These are phyloP conservation scores for Poeciliopsis retropinna DNA, from an alignment of 2,113 vertebrate species.

Conservation along the genomic window DNA sequence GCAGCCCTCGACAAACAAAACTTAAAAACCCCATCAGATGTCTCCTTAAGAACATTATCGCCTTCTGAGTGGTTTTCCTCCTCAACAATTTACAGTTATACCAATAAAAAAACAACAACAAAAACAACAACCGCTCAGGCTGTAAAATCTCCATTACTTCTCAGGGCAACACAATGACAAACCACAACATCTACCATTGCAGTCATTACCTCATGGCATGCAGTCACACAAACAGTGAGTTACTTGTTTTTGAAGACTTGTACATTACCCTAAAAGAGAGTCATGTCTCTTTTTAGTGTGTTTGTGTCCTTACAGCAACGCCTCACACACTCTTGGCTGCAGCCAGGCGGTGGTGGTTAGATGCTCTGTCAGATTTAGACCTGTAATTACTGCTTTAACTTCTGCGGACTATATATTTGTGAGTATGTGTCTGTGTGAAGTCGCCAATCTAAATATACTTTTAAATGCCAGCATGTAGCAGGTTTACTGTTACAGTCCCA, in stretches of 20 bases:
- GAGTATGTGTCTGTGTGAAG: constrained; percentile 28
- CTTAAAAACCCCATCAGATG: background rate
- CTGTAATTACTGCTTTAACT: constrained; percentile 55
- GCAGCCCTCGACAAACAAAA: background rate
- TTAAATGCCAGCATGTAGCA: constrained; percentile 6
- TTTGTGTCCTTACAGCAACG: background rate
- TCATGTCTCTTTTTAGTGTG: background rate
- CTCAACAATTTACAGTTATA: constrained; percentile 41
- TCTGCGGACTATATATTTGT: constrained; percentile 33
- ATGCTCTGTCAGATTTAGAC: constrained; percentile 66
- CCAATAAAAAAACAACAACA: background rate
- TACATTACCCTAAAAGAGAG: constrained; percentile 8
- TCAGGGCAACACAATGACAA: background rate
- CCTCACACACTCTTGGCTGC: constrained; percentile 35
- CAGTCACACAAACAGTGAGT: background rate
- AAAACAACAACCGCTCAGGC: background rate
- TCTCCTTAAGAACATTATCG: constrained; percentile 36
- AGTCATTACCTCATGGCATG: background rate
- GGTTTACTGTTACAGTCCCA: background rate
- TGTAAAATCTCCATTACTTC: background rate
- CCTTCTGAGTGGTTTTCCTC: constrained; percentile 40
- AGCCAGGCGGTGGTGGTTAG: constrained; percentile 53
- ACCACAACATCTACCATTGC: background rate
- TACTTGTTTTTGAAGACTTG: background rate
- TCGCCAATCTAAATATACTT: constrained; percentile 12